A percentile compares a stretch with the other conserved stretches of the same genome.
phyloP scores from a whole-genome alignment of 2,113 vertebrate genomes.

The Caranx ignobilis region DNA sequence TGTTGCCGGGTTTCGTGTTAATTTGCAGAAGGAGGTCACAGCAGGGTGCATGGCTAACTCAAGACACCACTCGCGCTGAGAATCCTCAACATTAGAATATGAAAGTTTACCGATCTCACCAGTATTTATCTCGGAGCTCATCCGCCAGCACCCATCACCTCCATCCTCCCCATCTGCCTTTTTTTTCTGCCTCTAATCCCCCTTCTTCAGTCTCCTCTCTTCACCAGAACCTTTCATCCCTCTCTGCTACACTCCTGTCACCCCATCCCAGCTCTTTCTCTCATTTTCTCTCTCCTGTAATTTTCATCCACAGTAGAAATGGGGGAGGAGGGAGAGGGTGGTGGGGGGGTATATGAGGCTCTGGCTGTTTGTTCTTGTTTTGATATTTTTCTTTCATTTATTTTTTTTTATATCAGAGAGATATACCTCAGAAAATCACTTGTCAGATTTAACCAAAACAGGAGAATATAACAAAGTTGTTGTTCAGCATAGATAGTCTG shows the following conservation, averaged over 20 bases:
- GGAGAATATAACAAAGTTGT: background rate
- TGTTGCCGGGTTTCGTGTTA: slow-evolving; percentile 57
- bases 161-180: slow-evolving; percentile 58
- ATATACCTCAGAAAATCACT: background rate
- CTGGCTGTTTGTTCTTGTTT: slow-evolving; percentile 1
- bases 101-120: slow-evolving; percentile 77
- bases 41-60: slow-evolving; percentile 66
- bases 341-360: background rate
- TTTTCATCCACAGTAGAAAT: slow-evolving; percentile 32
- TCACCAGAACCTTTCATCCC: slow-evolving; percentile 71
- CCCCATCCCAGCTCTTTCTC: slow-evolving; percentile 38
- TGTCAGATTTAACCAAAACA: background rate
- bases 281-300: slow-evolving; percentile 39
- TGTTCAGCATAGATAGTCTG: slow-evolving; percentile 5
- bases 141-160: slow-evolving; percentile 67
- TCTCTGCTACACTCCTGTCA: slow-evolving; percentile 46
- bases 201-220: slow-evolving; percentile 42
- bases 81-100: slow-evolving; percentile 77
- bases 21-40: slow-evolving; percentile 82
- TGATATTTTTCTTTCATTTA: background rate
- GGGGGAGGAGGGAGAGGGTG: background rate
- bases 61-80: slow-evolving; percentile 50
- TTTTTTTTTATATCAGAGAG: background rate
- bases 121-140: slow-evolving; percentile 74
- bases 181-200: slow-evolving; percentile 63